Conservation (phyloP, 1,140 invertebrate species). For the Drosophila nikananu region DNA sequence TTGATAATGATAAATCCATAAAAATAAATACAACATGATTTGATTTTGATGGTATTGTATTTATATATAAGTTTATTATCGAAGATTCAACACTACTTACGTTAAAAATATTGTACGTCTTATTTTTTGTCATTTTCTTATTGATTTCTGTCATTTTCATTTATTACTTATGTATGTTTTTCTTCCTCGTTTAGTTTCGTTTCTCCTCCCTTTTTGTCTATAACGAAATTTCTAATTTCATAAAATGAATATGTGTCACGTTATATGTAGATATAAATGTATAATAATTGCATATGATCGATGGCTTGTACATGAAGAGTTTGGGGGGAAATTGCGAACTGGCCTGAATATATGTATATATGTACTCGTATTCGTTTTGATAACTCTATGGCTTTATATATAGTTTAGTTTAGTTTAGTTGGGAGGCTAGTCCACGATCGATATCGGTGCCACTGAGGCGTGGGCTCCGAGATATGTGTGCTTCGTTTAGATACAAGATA, state of each 20-base stretch:
- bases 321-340: slow-evolving; percentile 61
- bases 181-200: slow-evolving; percentile 14
- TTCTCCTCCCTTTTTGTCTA: slow-evolving; percentile 23
- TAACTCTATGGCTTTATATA: slow-evolving; percentile 35
- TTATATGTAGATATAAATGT: slow-evolving; percentile 64
- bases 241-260: slow-evolving; percentile 64
- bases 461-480: slow-evolving; percentile 73
- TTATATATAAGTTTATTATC: slow-evolving; percentile 62
- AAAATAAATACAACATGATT: background rate
- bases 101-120: slow-evolving; percentile 80
- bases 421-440: slow-evolving; percentile 44
- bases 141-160: slow-evolving; percentile 46
- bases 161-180: slow-evolving; percentile 19
- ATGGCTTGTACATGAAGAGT: slow-evolving; percentile 69
- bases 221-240: slow-evolving; percentile 76
- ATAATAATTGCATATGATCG: slow-evolving; percentile 78
- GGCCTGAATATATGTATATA: slow-evolving; percentile 44
- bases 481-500: slow-evolving; percentile 81
- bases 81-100: slow-evolving; percentile 82
- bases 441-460: slow-evolving; percentile 42
- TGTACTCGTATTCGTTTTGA: slow-evolving; percentile 35
- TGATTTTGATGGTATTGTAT: slow-evolving; percentile 32
- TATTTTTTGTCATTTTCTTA: slow-evolving; percentile 69
- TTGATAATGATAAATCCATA: background rate
- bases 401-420: slow-evolving; percentile 54